Evolutionary conservation across 2,113 vertebrate genomes (phyloP), one percentile per base, ranked within the genome.

Genomic region (Anas platyrhynchos): DNA sequence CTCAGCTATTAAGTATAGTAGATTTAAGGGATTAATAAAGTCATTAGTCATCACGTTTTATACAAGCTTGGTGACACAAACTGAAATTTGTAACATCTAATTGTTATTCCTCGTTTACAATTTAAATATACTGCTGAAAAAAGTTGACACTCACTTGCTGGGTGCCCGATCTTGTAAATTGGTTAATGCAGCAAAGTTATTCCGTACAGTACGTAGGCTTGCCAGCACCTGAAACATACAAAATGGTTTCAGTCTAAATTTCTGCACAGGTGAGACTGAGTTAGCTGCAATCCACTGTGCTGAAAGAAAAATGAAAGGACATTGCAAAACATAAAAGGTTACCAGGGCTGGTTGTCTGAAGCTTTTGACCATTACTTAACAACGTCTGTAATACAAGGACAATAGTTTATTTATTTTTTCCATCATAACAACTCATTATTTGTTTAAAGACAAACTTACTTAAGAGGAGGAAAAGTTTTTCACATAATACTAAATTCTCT

Each of bases 121-220:
- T 72, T 36, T n/a, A 68, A 91, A 88, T 77, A 13, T 43, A 67
- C 10, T 16, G 25, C 16, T 67, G 10, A 27, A 62, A 86, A 86
- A 84, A 36, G 4, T 62, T 50, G 48, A 91, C 62, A 98, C 99
- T 98, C 97, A 99, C 99, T 99, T 99, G 98, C 98, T 99, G 62
- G 99, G 98, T 86, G 99, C 97, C 95, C 99, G 98, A 86, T 99
- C 99, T 98, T 99, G 99, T 96, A 99, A 97, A 97, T 99, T 99
- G 88, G 99, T 99, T 98, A 99, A 98, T 95, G 99, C 99, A 98
- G 99, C 99, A 97, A 99, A 99, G 97, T 99, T 99, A 98, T 99
- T 99, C 96, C 99, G 98, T 97, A 99, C 99, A 93, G 99, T 99
- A 98, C 99, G 98, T 93, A 99, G 98, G 97, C 99, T 99, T 88